Evolutionary conservation across 2,888 invertebrate species (phyloP).

Genomic region (Mermis nigrescens): DNA sequence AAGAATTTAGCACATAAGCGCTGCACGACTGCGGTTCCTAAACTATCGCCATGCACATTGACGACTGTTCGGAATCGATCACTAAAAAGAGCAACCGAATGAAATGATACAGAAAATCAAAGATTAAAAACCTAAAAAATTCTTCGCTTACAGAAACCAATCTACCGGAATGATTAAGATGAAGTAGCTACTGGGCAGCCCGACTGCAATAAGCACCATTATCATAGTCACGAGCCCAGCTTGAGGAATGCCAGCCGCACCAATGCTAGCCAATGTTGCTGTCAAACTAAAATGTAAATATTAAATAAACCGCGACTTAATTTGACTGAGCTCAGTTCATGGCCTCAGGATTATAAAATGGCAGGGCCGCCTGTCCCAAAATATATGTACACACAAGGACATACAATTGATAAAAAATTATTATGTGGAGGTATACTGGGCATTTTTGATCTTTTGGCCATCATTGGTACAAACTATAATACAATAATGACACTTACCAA

Average conservation of each 20-base stretch:
- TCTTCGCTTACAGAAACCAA: conserved; percentile 37
- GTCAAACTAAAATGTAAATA: conserved; percentile 52
- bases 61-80: conserved; percentile 50
- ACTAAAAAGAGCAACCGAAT: conserved; percentile 20
- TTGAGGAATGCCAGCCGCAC: conserved; percentile 65
- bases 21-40: conserved; percentile 76
- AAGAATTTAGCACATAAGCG: background rate
- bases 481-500: no score
- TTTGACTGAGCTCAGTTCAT: background rate
- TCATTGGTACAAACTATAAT: no score
- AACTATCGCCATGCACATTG: conserved; percentile 83
- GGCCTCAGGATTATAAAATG: background rate
- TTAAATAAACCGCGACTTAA: background rate
- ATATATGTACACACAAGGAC: no score
- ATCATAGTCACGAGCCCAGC: conserved; percentile 29
- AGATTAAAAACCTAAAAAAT: background rate
- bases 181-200: conserved; percentile 36
- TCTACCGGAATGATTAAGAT: conserved; percentile 38
- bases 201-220: conserved; percentile 36
- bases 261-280: conserved; percentile 86
- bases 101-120: background rate
- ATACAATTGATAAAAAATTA: no score
- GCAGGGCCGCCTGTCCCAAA: background rate
- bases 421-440: no score
- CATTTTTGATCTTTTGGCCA: no score